Evolutionary conservation across 2,888 invertebrate species (phyloP), one percentile per base, ranked within the genome.

Genomic region (Apotomis capreana): DNA sequence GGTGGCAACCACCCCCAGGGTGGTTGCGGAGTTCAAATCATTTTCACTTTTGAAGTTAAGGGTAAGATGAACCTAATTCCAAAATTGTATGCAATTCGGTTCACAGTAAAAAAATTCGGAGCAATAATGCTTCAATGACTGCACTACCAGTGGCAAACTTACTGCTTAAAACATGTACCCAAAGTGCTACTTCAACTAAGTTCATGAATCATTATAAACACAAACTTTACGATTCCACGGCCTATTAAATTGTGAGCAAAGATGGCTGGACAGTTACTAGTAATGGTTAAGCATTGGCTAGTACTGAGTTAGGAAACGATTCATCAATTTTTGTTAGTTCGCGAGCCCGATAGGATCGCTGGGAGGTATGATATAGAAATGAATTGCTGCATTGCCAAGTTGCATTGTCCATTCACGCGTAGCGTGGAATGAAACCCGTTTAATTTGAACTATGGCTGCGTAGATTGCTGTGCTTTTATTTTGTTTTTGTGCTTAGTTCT

Each of bases 191-290:
- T 57, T 70, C 61, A 62, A 67, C 57, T 52, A 63, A 68, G 58
- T 72, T 72, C 59, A 78, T 75, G 69, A 73, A n/a, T n/a, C n/a
- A n/a, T n/a, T n/a, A n/a, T 76, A 75, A 73, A 76, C 74, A 74
- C 72, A 72, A 72, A 74, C 60, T 68, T 79, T 78, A 78, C 79
- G 77, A 77, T 78, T 83, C 81, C 78, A 74, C 81, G 80, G 82
- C 73, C 58, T 80, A 81, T 81, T 84, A 82, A 85, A 83, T 87
- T 84, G 84, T 87, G 82, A 84, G 87, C 86, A 83, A 86, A 87
- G 85, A 87, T 86, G 86, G 87, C 85, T 83, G 86, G 84, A 87
- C 87, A 88, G 87, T 87, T 87, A 84, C 86, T 84, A 84, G 84
- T 86, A 84, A 83, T 84, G 84, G 85, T 80, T 55, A 26, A 6